Base-by-base conservation (phyloP, 1,140 invertebrate species). In the Pogonus chalceus region DNA sequence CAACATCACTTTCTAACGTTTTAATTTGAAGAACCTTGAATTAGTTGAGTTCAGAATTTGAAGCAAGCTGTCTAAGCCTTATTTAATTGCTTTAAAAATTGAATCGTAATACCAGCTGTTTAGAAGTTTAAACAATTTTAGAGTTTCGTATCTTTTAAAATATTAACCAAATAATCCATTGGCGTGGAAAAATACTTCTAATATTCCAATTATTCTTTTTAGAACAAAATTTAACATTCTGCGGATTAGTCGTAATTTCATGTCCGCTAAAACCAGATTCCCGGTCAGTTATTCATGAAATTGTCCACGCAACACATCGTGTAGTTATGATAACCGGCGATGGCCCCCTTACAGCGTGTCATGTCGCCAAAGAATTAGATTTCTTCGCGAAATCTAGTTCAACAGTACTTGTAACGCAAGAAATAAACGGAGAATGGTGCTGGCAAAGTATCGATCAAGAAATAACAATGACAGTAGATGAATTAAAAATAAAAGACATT, bases 261-360 rank as follows among this genome's bases (percentile, higher is more conserved):
- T 99, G 96, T 72, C 96, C 96, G 0, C 76, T 99, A 43, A 99
- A 99, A 74, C 75, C 80, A 0, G 96, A 99, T 70, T 98, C 96
- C 0, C 92, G 93, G 68, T 73, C 80, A 50, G 92, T 95, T 9
- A 91, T 99, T 48, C 88, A 87, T 63, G 94, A 98, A 77, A 86
- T 99, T 37, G 77, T 93, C 35, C 79, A 88, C 64, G 85, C 94
- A 7, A 96, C 92, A 10, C 96, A 98, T 76, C 77, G 91, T 75
- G 90, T 95, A 16, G 83, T 90, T 1, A 99, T 99, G 95, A 99
- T 99, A 26, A 99, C 97, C 20, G 97, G 97, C 39, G 97, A 99
- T 70, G 99, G 97, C 79, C 93, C 96, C 7, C 72, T 99, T 26
- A 99, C 97, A 0, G 97, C 97, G 18, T 99, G 96, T 72, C 95